Conservation (phyloP, 1,140 invertebrate genomes). For the Metaphire vulgaris region DNA sequence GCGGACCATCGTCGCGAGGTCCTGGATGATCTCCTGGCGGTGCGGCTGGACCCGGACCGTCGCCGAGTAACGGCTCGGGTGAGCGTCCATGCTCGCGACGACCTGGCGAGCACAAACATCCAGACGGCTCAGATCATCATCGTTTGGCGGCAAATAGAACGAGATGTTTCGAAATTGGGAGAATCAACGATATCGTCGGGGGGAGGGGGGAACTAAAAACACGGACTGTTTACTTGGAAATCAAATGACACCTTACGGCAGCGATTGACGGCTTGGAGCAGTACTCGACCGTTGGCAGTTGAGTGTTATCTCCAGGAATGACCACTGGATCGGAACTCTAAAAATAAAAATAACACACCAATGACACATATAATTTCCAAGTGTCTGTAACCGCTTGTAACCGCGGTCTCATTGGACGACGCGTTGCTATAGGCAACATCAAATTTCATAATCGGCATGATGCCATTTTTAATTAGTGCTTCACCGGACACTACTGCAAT, state of each 20-base stretch:
- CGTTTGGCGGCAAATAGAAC: too few species aligned
- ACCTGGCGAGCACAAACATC: constrained; percentile 52
- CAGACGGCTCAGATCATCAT: too few species aligned
- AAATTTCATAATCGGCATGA: too few species aligned
- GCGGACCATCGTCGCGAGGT: constrained; percentile 94
- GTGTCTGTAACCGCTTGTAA: too few species aligned
- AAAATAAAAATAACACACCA: neutral
- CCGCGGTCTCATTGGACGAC: too few species aligned
- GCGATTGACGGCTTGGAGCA: constrained; percentile 75
- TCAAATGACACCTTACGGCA: constrained; percentile 59
- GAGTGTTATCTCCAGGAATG: neutral
- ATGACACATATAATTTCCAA: neutral
- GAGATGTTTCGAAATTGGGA: too few species aligned
- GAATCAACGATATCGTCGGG: too few species aligned
- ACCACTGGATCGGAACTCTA: neutral
- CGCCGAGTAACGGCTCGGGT: constrained; percentile 96
- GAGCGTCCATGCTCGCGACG: constrained; percentile 99
- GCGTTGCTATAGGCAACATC: too few species aligned
- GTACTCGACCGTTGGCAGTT: neutral
- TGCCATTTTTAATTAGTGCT: too few species aligned
- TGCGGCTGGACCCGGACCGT: constrained; percentile 98
- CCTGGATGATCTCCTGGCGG: constrained; percentile 91
- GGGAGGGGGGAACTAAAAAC: too few species aligned
- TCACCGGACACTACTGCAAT: too few species aligned
- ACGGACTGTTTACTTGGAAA: neutral